A percentile compares a stretch with the other conserved stretches of the same genome.
Conservation (phyloP, 1,140 invertebrate species). For the Neodiprion fabricii region DNA sequence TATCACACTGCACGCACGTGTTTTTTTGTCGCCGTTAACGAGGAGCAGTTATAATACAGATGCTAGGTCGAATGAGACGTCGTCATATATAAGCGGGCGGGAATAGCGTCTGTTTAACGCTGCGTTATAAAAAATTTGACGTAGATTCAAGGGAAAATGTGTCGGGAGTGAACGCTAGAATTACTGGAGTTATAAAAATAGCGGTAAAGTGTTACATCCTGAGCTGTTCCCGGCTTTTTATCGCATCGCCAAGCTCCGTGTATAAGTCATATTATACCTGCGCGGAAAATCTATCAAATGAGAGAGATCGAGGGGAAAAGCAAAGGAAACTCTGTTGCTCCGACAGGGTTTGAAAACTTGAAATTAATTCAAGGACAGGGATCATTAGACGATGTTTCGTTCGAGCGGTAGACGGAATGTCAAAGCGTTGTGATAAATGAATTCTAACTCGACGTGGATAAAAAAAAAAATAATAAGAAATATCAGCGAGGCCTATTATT, state of each 20-base stretch:
- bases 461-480: neutral
- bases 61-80: no score
- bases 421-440: neutral
- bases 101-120: neutral
- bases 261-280: neutral
- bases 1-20: no score
- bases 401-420: neutral
- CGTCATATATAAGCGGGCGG: no score
- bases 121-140: neutral
- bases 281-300: neutral
- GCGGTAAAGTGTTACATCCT: neutral
- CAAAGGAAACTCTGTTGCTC: neutral
- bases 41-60: no score
- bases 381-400: neutral
- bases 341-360: neutral
- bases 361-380: neutral
- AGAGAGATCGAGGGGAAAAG: neutral
- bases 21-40: no score
- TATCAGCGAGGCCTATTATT: neutral
- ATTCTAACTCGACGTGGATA: neutral
- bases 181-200: conserved; percentile 13
- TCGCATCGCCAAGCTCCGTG: neutral
- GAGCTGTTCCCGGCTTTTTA: neutral
- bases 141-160: neutral
- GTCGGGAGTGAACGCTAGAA: conserved; percentile 1